These are phyloP conservation scores for Chaenogobius annularis DNA, from an alignment of 2,113 vertebrate genomes.

Conservation along the genomic window DNA sequence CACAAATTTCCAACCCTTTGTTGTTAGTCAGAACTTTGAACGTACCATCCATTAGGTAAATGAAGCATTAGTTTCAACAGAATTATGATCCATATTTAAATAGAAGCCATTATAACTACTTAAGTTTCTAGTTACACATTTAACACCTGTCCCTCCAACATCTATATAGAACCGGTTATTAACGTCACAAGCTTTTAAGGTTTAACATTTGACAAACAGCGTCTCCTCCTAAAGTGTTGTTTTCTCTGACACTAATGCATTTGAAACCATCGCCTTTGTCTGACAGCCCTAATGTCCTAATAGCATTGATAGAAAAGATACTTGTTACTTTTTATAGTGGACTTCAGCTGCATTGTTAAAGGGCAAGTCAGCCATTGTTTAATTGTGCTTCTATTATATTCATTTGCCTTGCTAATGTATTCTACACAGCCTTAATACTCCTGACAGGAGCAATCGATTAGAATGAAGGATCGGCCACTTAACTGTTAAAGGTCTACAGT, in stretches of 20 bases:
- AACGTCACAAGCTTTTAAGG: constrained; percentile 5
- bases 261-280: constrained; percentile 19
- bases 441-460: neutral
- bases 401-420: neutral
- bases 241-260: constrained; percentile 23
- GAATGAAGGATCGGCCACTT: too few species aligned
- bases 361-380: neutral
- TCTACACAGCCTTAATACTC: neutral
- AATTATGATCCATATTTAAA: neutral
- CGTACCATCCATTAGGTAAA: constrained; percentile 1
- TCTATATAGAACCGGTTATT: constrained; percentile 4
- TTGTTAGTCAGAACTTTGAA: neutral
- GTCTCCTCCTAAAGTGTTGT: neutral
- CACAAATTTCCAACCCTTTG: neutral
- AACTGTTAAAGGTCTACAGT: too few species aligned
- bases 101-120: neutral
- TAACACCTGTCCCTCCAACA: constrained; percentile 1
- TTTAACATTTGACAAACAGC: constrained; percentile 3
- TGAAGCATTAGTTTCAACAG: neutral
- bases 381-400: neutral
- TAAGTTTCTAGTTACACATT: constrained; percentile 17
- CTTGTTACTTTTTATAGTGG: neutral
- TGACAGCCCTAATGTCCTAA: constrained; percentile 20
- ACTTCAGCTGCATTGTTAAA: neutral
- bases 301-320: neutral